Base-by-base conservation (phyloP, 2,113 vertebrate species). In the Ciconia maguari region DNA sequence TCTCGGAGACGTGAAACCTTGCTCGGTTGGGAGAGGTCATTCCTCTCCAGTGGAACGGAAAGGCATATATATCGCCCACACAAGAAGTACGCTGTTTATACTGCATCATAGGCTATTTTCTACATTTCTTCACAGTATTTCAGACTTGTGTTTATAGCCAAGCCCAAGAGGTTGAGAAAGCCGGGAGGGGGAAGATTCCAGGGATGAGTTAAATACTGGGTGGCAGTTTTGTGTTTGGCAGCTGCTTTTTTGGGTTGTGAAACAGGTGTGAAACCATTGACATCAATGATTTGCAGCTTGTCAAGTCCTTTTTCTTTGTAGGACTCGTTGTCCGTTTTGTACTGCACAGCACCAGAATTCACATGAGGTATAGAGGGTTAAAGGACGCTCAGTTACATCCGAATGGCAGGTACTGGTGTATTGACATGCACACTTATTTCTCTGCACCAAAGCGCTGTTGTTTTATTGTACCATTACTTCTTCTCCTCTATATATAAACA, bases 11-110 rank as follows among this genome's bases (percentile, higher is more conserved):
- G 16, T 49, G 52, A 81, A 90, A 76, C 84, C n/a, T 69, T 36
- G 60, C 69, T 89, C 22, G 3, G 88, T 4, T 72, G 83, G 87
- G 89, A 84, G 38, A 81, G 91, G 83, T 76, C 89, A 94, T 46
- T 83, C 91, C 62, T 91, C 87, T 72, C 51, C 89, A 71, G 91
- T 5, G 38, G 82, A 84, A 95, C 54, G 26, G 89, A 89, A 94
- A 95, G 66, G 84, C 92, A 89, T 62, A 91, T 93, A 76, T 68
- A 65, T 90, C 79, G 80, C 96, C 96, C 95, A 96, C 96, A 97
- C 93, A 93, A 74, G 94, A 66, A 78, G 61, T 1, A 36, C 5
- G 72, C 92, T 74, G 57, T 72, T 83, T 87, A 94, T 88, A 32
- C 93, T 82, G 88, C 90, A 88, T 72, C 90, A 29, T 16, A 5